Evolutionary conservation across 35 echinoderm and acorn worm genomes (phyloP).

Genomic region (Apostichopus parvimensis): DNA sequence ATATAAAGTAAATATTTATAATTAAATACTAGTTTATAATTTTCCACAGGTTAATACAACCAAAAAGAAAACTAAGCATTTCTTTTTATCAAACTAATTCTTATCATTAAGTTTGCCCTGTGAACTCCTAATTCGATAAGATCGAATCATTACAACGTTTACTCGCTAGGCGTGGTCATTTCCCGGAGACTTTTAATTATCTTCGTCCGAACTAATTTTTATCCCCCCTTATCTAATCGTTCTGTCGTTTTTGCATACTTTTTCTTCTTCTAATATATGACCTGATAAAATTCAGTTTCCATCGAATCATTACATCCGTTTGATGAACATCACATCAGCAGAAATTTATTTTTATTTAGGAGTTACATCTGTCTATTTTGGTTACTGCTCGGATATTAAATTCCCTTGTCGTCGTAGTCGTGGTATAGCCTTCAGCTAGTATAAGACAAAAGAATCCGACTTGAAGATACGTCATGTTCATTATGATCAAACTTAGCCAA

Average conservation of each 20-base stretch:
- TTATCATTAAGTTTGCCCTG: too few relatives aligned
- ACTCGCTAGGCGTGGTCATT: not conserved
- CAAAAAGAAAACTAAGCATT: too few relatives aligned
- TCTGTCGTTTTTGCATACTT: not conserved
- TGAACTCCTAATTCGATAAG: too few relatives aligned
- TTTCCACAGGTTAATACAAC: too few relatives aligned
- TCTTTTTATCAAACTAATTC: too few relatives aligned
- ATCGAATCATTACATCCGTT: not conserved
- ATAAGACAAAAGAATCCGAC: conserved; percentile 44
- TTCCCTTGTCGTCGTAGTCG: conserved; percentile 5
- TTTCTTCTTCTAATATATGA: not conserved
- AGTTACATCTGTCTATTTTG: conserved; percentile 36
- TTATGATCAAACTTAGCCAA: conserved; percentile 19
- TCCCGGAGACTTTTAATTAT: too few relatives aligned
- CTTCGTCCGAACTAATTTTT: not conserved
- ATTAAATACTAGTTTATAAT: too few relatives aligned
- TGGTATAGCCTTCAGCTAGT: conserved; percentile 27
- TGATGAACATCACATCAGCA: conserved; percentile 4
- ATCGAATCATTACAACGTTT: too few relatives aligned
- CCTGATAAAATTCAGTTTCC: too few relatives aligned
- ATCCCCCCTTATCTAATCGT: not conserved
- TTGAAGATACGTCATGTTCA: conserved; percentile 27
- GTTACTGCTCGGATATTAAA: conserved; percentile 19
- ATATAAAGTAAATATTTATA: too few relatives aligned
- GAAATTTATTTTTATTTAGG: conserved; percentile 20